phyloP scores from a whole-genome alignment of 2,888 invertebrate species.

The Philopedon plagiatum region DNA sequence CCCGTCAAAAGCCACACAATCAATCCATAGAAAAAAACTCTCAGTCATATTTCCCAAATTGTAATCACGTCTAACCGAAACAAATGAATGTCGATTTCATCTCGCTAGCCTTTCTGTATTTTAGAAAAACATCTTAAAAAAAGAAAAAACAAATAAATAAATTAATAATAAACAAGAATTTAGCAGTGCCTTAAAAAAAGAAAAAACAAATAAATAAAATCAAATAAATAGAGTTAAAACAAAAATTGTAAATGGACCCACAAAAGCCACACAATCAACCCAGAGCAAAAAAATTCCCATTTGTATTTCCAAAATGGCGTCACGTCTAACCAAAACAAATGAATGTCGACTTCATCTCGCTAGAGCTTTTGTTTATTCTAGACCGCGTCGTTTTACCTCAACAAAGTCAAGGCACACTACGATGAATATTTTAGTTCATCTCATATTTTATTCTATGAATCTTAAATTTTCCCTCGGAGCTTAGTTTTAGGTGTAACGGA shows the following conservation, averaged over 20 bases:
- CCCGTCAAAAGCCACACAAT: not conserved
- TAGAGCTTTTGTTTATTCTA: slow-evolving; percentile 48
- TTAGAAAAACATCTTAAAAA: too few species aligned
- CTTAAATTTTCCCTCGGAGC: slow-evolving; percentile 63
- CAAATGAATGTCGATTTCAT: too few species aligned
- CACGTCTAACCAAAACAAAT: slow-evolving; percentile 18
- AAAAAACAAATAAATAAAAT: too few species aligned
- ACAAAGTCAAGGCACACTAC: slow-evolving; percentile 48
- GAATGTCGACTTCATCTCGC: slow-evolving; percentile 20
- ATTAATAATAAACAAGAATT: too few species aligned
- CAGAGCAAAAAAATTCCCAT: not conserved
- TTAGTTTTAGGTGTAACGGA: slow-evolving; percentile 46
- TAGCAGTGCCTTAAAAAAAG: too few species aligned
- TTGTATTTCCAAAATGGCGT: slow-evolving; percentile 17
- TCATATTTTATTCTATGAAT: slow-evolving; percentile 70
- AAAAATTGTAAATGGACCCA: not conserved
- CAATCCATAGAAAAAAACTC: not conserved
- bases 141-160: too few species aligned
- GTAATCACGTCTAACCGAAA: not conserved
- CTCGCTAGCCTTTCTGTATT: too few species aligned
- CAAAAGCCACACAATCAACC: not conserved
- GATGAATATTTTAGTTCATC: slow-evolving; percentile 66
- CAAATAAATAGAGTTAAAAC: too few species aligned
- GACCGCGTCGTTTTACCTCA: slow-evolving; percentile 47
- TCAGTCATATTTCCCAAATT: not conserved